A percentile compares a stretch with the other conserved stretches of the same genome.
Evolutionary conservation across 2,797 vertebrate genomes (phyloP).

Genomic region (Pachyuromys duprasi): DNA sequence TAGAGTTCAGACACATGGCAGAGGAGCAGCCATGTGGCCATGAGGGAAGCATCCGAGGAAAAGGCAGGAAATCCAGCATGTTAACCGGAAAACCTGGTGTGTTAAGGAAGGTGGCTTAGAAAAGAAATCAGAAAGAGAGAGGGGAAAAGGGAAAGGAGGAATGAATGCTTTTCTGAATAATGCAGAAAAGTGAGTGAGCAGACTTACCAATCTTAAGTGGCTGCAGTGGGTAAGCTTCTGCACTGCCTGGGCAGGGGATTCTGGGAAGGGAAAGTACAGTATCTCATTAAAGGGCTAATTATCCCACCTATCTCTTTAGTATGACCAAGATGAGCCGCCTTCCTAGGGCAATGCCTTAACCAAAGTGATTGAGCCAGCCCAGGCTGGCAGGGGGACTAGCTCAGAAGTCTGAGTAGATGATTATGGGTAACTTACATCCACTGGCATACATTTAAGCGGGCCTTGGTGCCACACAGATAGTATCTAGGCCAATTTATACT

Average conservation of each 20-base stretch:
- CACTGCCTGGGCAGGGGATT: background rate
- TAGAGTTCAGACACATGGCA: background rate
- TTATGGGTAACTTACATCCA: background rate
- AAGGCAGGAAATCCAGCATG: background rate
- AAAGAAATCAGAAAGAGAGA: background rate
- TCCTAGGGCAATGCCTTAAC: background rate
- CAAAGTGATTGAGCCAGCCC: background rate
- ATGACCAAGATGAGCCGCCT: background rate
- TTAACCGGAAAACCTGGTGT: background rate
- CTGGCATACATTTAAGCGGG: background rate
- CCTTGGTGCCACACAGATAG: background rate
- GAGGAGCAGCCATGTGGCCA: background rate
- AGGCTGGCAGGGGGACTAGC: background rate
- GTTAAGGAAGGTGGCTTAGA: background rate
- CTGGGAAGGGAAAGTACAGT: background rate
- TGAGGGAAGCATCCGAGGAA: background rate
- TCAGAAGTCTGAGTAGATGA: background rate
- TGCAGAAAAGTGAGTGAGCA: too few species aligned
- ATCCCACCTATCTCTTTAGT: background rate
- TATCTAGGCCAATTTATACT: background rate
- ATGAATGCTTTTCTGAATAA: background rate
- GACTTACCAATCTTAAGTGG: background rate
- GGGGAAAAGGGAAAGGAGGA: background rate
- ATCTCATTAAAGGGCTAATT: background rate
- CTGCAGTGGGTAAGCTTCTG: background rate